Conservation (phyloP, 2,113 vertebrate genomes). For the Octodon degus region DNA sequence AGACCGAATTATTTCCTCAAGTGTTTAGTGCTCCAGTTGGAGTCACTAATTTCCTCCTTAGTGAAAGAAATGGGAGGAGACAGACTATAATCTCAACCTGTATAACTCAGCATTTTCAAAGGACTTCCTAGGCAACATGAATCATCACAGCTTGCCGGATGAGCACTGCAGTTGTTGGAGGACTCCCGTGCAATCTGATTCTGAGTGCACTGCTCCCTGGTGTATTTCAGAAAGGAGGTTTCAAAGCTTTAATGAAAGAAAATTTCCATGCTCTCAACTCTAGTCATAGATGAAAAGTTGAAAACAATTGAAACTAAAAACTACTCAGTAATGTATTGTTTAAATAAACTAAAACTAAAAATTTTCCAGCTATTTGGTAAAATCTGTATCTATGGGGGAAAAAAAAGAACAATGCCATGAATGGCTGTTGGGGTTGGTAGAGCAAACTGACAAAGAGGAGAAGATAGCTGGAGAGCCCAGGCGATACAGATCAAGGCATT, state of each 20-base stretch:
- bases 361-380: background rate
- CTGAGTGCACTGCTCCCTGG: slow-evolving; percentile 6
- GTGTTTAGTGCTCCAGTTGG: slow-evolving; percentile 28
- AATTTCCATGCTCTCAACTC: slow-evolving; percentile 25
- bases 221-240: slow-evolving; percentile 69
- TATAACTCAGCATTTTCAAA: slow-evolving; percentile 50
- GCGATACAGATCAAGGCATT: background rate
- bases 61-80: slow-evolving; percentile 61
- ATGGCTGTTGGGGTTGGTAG: background rate
- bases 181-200: slow-evolving; percentile 40
- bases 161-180: slow-evolving; percentile 50
- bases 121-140: slow-evolving; percentile 35
- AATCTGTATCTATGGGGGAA: background rate
- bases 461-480: background rate
- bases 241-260: slow-evolving; percentile 59
- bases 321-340: slow-evolving; percentile 7
- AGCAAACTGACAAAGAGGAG: background rate
- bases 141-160: background rate
- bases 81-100: slow-evolving; percentile 58
- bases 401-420: background rate
- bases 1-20: slow-evolving; percentile 59
- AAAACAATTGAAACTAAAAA: slow-evolving; percentile 46
- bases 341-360: slow-evolving; percentile 34
- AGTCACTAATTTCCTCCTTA: slow-evolving; percentile 57
- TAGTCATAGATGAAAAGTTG: background rate